Percentiles rank a stretch among this genome's conserved stretches.
Conservation (phyloP, 1,140 invertebrate genomes). For the Pristionchus pacificus region DNA sequence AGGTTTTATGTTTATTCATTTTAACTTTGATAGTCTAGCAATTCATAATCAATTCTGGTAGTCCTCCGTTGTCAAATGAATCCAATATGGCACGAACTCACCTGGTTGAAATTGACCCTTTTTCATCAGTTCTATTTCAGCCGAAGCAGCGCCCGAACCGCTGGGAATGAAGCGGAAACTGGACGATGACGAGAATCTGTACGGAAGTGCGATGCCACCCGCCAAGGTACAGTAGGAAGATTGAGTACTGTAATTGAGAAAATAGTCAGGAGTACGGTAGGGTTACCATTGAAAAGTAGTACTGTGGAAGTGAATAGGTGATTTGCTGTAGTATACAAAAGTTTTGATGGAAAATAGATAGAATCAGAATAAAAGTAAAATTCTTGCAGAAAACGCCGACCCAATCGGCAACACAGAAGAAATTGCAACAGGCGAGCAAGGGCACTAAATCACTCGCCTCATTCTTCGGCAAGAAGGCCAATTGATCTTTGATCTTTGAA, state of each 20-base stretch:
- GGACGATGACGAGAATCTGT: not conserved
- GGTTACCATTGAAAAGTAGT: not conserved
- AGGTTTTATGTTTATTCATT: too few relatives aligned
- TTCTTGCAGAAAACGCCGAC: slow-evolving; percentile 17
- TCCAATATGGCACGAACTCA: not conserved
- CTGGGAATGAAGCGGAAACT: not conserved
- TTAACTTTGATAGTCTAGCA: too few relatives aligned
- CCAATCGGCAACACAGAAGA: slow-evolving; percentile 26
- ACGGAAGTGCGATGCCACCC: not conserved
- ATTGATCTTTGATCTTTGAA: not conserved
- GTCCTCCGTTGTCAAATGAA: too few relatives aligned
- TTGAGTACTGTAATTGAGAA: not conserved
- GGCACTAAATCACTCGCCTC: slow-evolving; percentile 30
- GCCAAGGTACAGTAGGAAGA: not conserved
- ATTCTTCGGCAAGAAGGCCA: slow-evolving; percentile 23
- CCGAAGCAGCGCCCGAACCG: not conserved
- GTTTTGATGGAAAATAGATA: slow-evolving; percentile 1
- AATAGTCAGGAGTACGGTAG: slow-evolving; percentile 1
- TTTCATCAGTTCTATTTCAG: not conserved
- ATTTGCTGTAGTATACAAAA: not conserved
- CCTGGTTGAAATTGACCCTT: not conserved
- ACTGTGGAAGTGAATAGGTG: not conserved
- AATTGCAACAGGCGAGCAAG: slow-evolving; percentile 26
- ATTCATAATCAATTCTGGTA: too few relatives aligned
- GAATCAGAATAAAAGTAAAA: not conserved